Percentiles rank a stretch among this genome's conserved stretches.
These are phyloP conservation scores for Drosophila maculinotata DNA, from an alignment of 2,888 invertebrate genomes.

Conservation along the genomic window DNA sequence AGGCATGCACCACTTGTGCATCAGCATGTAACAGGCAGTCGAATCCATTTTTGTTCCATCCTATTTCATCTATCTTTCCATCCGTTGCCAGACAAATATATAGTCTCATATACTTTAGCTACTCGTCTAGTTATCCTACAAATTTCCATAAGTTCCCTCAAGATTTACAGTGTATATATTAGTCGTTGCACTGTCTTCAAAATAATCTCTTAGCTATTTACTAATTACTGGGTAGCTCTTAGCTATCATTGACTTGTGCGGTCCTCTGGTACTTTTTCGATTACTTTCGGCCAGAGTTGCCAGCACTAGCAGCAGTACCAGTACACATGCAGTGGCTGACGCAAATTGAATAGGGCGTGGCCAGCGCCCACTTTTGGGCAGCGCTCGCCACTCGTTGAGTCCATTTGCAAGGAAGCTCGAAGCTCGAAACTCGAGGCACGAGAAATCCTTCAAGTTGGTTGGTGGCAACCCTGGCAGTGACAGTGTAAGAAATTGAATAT, in stretches of 20 bases:
- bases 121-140: too few species aligned
- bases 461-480: conserved; percentile 13
- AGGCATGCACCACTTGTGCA: background rate
- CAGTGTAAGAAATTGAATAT: conserved; percentile 63
- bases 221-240: background rate
- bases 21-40: background rate
- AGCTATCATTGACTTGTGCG: background rate
- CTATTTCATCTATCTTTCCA: too few species aligned
- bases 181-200: too few species aligned
- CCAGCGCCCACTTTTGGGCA: conserved; percentile 12
- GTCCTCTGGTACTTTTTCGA: conserved; percentile 7
- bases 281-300: conserved; percentile 41
- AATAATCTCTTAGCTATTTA: too few species aligned
- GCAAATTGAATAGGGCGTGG: conserved; percentile 42
- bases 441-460: background rate
- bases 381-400: background rate
- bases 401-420: background rate
- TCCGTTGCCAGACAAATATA: too few species aligned
- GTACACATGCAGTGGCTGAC: conserved; percentile 10
- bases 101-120: too few species aligned
- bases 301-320: too few species aligned
- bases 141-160: too few species aligned
- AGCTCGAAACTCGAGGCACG: background rate
- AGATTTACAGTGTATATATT: too few species aligned
- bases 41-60: too few species aligned